Base-by-base conservation (phyloP, 2,888 invertebrate species). In the Drosophila kanekoi region DNA sequence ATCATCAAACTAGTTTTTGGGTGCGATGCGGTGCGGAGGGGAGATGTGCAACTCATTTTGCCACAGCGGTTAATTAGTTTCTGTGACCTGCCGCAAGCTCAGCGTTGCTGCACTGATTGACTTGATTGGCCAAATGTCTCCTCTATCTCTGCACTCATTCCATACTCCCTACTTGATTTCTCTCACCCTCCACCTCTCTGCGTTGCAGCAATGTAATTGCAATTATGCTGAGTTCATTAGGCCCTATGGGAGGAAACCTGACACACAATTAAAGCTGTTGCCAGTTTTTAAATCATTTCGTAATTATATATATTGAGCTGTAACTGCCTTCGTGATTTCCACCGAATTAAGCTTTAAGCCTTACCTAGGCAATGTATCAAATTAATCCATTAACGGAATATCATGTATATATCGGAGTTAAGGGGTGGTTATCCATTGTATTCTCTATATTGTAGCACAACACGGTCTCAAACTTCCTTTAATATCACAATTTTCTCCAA, bases 201-300 rank as follows among this genome's bases (percentile, higher is more conserved):
- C 33, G 16, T 33, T 49, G n/a, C 67, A 72, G 78, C 86, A 71
- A 69, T 73, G 69, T 78, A 73, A 76, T 77, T 83, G 85, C 86
- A 82, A 86, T 86, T 86, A 86, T 86, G 78, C 58, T 32, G 78
- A 78, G 83, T 78, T 85, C 72, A 82, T 82, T 82, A 82, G 67
- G 76, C 78, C 37, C 41, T 54, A 28, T 14, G 41, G 28, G 28
- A 28, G 28, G 28, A 28, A 28, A 2, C 28, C 32, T 48, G 23
- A 57, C 48, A 16, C 11, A 14, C 33, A 47, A 61, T 66, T 76
- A 62, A 76, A 35, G 49, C 63, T 54, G 57, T 57, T 69, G 48
- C 44, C 62, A 48, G 47, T 57, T 58, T 45, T 54, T 9, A 69
- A 18, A 54, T 45, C 18, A 70, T 49, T 44, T 44, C 54, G 35